Evolutionary conservation across 2,888 invertebrate genomes (phyloP), one percentile per base, ranked within the genome.

Genomic region (Crematogaster levior): DNA sequence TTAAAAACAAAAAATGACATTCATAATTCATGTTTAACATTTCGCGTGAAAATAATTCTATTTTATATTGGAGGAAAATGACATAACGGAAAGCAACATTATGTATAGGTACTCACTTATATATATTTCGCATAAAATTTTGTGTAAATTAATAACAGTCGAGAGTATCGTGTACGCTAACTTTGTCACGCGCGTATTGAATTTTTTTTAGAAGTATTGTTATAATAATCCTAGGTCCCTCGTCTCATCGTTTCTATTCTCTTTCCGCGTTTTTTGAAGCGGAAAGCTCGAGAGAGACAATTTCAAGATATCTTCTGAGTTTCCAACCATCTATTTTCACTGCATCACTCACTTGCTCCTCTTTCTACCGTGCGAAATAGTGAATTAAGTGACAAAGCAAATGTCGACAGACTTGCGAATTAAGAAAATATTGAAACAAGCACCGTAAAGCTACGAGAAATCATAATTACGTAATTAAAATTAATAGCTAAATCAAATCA

Each of bases 271-370:
- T 74, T 24, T 51, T 37, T 65, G 51, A 61, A 61, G 48, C 43
- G 15, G 18, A 61, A 43, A 61, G 10, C 27, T 30, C 10, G 15
- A n/a, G 43, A 53, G 58, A 73, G 61, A 48, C 7, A 61, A 74
- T 74, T 63, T 51, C 51, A n/a, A 7, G 37, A 75, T n/a, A 15
- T 48, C 51, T 9, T 0, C 37, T 9, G 74, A 51, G 51, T 12
- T 63, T 75, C n/a, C 15, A 27, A 51, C 37, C n/a, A 65, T 75
- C 65, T 46, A 75, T 43, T 51, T 40, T 40, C n/a, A 27, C 34
- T 61, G 18, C 65, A 53, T 65, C 51, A 40, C 37, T 74, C 63
- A 3, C 40, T 51, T 12, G 24, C 21, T 51, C 24, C 12, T 48
- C 48, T 75, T 65, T 46, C n/a, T 27, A n/a, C 15, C n/a, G 40